Evolutionary conservation across 1,140 invertebrate species (phyloP).

Genomic region (Zaprionus ornatus): DNA sequence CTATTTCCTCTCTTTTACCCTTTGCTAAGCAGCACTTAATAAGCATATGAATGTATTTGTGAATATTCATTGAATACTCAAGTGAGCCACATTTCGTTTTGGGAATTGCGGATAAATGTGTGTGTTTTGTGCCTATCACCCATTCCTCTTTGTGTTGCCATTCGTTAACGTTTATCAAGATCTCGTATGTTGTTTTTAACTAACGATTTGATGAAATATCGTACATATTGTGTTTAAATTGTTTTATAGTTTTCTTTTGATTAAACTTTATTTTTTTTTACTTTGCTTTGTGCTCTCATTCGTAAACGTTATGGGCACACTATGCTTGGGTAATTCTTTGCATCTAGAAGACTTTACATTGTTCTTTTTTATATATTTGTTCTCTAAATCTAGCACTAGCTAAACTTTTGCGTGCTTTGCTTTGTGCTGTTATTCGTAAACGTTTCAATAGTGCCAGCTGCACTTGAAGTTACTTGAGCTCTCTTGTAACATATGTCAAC

Average conservation of each 20-base stretch:
- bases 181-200: background rate
- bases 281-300: background rate
- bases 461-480: no score
- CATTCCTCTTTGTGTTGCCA: background rate
- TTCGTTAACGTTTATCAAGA: background rate
- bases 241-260: background rate
- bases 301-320: background rate
- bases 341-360: background rate
- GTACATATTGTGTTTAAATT: background rate
- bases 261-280: background rate
- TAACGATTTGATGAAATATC: background rate
- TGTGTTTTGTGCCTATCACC: background rate
- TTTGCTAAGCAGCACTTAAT: constrained; percentile 1
- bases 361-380: background rate
- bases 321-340: background rate
- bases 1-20: background rate
- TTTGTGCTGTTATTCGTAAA: background rate
- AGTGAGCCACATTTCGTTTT: background rate
- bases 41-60: constrained; percentile 3
- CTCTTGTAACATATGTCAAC: no score
- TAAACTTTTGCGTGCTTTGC: background rate
- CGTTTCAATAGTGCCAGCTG: background rate
- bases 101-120: background rate
- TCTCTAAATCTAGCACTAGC: background rate
- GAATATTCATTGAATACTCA: background rate